These are phyloP conservation scores for Xiphorhynchus elegans DNA, from an alignment of 2,113 vertebrate species.

Conservation along the genomic window DNA sequence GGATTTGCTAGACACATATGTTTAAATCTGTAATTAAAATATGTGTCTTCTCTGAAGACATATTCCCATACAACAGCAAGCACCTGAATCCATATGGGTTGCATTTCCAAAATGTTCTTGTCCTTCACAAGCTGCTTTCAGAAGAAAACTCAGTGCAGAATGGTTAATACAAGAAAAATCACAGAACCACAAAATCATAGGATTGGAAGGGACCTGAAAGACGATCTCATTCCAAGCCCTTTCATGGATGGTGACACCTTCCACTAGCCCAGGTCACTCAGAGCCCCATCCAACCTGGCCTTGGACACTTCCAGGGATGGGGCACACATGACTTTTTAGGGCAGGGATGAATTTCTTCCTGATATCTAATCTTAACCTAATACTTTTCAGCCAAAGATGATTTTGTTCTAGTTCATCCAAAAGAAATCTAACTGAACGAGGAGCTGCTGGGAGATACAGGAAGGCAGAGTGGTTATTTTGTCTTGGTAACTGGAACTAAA, in stretches of 20 bases:
- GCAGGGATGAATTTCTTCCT: not conserved
- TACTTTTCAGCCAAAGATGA: not conserved
- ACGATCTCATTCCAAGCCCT: not conserved
- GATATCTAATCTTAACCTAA: not conserved
- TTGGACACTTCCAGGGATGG: not conserved
- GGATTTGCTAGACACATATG: fast-evolving
- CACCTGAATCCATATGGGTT: not conserved
- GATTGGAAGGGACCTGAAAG: not conserved
- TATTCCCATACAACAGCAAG: not conserved
- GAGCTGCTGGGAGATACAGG: not conserved
- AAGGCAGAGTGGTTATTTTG: not conserved
- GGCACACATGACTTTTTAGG: not conserved
- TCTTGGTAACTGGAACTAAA: not conserved
- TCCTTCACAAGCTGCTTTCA: not conserved
- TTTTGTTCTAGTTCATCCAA: not conserved
- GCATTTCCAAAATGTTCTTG: not conserved
- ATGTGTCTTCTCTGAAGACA: not conserved
- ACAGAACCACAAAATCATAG: not conserved
- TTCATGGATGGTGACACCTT: not conserved
- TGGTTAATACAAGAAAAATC: not conserved
- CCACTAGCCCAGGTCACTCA: not conserved
- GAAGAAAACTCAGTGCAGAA: not conserved
- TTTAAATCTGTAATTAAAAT: not conserved
- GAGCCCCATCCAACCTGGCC: not conserved
- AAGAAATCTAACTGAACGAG: not conserved